Base-by-base conservation (phyloP, 2,888 invertebrate species). In the Anorthoa munda region DNA sequence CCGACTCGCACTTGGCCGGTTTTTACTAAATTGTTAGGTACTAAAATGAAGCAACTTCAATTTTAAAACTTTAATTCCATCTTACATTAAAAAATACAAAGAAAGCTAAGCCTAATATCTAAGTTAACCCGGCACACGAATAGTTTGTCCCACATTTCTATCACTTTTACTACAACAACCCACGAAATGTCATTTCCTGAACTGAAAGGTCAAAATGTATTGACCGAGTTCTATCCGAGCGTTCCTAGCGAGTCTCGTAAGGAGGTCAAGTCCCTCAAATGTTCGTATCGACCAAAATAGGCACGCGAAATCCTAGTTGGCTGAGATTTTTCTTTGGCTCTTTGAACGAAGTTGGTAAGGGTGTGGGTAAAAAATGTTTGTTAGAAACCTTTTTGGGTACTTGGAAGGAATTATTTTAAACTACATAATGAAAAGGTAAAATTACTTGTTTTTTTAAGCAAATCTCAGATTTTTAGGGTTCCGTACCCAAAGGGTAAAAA, bases 191-290 rank as follows among this genome's bases (percentile, higher is more conserved):
- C 53, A 72, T 66, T 83, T 77, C 73, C 81, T 74, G 55, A 53
- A 61, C 26, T 76, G 23, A 72, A 80, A 77, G 77, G 83, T 72
- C 55, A 53, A 59, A 80, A 77, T 75, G 58, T 76, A 83, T 80
- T 72, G 81, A 78, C 74, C 81, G 77, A 77, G 45, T 81, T 72
- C 53, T 71, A 59, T 51, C 26, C 26, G 12, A 72, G 58, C 65
- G 58, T 69, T 72, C 39, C 21, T 50, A 83, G 69, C 50, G 66
- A 63, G 56, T 45, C 51, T 71, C 31, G 51, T 45, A 83, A 81
- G 26, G 77, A 75, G 84, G 84, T 77, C 81, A 81, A 81, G 64
- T 72, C 56, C 64, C 81, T 80, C 58, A 60, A 72, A 71, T 63
- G 72, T 61, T 51, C 39, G 66, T 80, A 82, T 77, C 79, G 79